Evolutionary conservation across 2,888 invertebrate genomes (phyloP).

Genomic region (Ethmia dodecea): DNA sequence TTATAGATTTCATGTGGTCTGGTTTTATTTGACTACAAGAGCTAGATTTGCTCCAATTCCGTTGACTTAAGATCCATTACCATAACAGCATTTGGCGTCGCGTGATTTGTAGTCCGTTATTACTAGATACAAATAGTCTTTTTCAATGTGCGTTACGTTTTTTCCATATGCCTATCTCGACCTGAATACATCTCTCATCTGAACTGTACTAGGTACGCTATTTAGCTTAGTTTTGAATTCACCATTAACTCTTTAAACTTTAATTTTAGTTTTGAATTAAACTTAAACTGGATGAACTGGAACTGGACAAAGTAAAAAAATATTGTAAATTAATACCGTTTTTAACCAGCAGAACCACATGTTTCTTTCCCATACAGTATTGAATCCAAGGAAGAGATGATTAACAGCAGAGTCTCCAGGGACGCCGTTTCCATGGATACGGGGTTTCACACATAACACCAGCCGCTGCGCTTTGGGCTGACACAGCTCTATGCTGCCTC

Average conservation of each 20-base stretch:
- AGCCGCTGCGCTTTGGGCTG: conserved; percentile 63
- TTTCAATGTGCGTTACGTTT: too few species aligned
- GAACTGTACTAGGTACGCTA: too few species aligned
- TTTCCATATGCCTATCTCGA: too few species aligned
- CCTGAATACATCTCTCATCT: too few species aligned
- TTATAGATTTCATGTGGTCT: conserved; percentile 1
- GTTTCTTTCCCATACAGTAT: conserved; percentile 81
- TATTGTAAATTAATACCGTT: conserved; percentile 63
- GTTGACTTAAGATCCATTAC: conserved; percentile 1
- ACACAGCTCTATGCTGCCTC: conserved; percentile 61
- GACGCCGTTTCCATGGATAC: conserved; percentile 49
- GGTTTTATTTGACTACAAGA: conserved; percentile 4
- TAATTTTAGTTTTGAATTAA: too few species aligned
- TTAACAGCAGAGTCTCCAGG: conserved; percentile 49
- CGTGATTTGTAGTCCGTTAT: too few species aligned
- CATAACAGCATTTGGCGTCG: conserved; percentile 12
- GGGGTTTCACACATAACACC: conserved; percentile 63
- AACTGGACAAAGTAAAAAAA: too few species aligned
- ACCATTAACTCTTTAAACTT: too few species aligned
- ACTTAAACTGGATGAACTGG: too few species aligned
- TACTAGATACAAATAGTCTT: too few species aligned
- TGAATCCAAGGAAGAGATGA: conserved; percentile 81
- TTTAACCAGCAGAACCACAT: conserved; percentile 81
- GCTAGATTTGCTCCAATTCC: conserved; percentile 6
- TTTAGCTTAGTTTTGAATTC: too few species aligned